Conservation (phyloP, 2,797 vertebrate species). For the Crypturellus tataupa region DNA sequence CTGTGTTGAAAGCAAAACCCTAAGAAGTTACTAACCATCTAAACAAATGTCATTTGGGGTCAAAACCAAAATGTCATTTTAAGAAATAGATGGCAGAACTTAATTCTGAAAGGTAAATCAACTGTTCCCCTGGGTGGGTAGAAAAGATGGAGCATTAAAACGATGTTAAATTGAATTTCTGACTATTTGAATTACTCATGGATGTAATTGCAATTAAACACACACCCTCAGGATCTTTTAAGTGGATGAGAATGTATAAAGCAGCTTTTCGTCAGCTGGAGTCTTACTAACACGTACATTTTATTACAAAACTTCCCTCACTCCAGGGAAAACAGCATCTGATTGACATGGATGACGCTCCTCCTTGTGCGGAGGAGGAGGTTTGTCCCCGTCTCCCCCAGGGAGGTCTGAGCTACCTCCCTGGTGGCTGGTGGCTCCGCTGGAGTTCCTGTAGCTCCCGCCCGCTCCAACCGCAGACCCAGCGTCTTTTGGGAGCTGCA, state of each 20-base stretch:
- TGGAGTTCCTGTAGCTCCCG: not conserved
- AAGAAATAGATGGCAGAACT: not conserved
- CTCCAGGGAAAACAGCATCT: not conserved
- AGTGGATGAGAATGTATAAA: not conserved
- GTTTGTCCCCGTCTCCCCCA: not conserved
- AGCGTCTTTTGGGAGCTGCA: not conserved
- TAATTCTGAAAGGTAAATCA: not conserved
- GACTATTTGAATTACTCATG: not conserved
- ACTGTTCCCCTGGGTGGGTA: not conserved
- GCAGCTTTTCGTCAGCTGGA: not conserved
- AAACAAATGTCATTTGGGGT: not conserved
- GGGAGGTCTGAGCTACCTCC: not conserved
- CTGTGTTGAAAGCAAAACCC: not conserved
- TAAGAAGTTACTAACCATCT: not conserved
- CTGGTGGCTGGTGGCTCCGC: not conserved
- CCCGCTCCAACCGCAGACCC: not conserved
- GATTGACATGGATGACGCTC: not conserved
- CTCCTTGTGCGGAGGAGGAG: fast-evolving
- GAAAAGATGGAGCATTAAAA: not conserved
- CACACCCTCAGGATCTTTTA: not conserved
- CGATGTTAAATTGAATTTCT: not conserved
- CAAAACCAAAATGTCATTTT: not conserved
- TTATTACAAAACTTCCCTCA: not conserved
- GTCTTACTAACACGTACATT: not conserved
- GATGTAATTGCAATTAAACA: not conserved